Evolutionary conservation across 2,888 invertebrate species (phyloP).

Genomic region (Embidobia sp.): DNA sequence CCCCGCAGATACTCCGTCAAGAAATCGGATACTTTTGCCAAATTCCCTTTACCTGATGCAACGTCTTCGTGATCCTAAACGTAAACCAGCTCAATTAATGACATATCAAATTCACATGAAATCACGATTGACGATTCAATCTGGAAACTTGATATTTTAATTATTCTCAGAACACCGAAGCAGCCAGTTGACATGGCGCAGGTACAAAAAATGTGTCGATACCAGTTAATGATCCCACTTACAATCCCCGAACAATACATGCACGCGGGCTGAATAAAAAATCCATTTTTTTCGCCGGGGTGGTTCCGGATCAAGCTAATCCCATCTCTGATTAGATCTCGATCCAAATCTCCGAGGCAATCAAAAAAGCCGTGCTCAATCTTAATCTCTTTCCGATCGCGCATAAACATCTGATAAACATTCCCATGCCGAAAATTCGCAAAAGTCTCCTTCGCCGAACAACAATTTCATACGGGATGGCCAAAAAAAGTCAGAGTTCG

Average conservation of each 20-base stretch:
- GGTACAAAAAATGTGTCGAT: slow-evolving; percentile 39
- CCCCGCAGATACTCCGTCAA: too few species aligned
- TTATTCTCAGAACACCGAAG: slow-evolving; percentile 25
- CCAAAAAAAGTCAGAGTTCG: too few species aligned
- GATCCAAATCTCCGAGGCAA: too few species aligned
- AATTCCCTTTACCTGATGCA: slow-evolving; percentile 14
- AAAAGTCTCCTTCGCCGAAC: too few species aligned
- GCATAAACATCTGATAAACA: too few species aligned
- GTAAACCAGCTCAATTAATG: slow-evolving; percentile 38
- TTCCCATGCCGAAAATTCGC: too few species aligned
- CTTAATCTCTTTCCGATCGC: too few species aligned
- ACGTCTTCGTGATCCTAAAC: background rate
- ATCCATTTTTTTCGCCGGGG: slow-evolving; percentile 7
- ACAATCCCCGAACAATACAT: slow-evolving; percentile 1
- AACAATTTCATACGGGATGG: too few species aligned
- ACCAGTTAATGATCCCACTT: slow-evolving; percentile 39
- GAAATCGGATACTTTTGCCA: slow-evolving; percentile 3
- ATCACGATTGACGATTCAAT: slow-evolving; percentile 46
- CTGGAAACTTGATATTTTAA: slow-evolving; percentile 51
- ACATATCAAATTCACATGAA: slow-evolving; percentile 47
- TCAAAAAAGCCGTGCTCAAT: too few species aligned
- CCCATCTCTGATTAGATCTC: too few species aligned
- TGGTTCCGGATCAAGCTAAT: slow-evolving; percentile 32
- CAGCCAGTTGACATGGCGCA: slow-evolving; percentile 1
- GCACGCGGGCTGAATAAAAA: slow-evolving; percentile 22